Base-by-base conservation (phyloP, 2,888 invertebrate genomes). In the Phymatocera aterrima region DNA sequence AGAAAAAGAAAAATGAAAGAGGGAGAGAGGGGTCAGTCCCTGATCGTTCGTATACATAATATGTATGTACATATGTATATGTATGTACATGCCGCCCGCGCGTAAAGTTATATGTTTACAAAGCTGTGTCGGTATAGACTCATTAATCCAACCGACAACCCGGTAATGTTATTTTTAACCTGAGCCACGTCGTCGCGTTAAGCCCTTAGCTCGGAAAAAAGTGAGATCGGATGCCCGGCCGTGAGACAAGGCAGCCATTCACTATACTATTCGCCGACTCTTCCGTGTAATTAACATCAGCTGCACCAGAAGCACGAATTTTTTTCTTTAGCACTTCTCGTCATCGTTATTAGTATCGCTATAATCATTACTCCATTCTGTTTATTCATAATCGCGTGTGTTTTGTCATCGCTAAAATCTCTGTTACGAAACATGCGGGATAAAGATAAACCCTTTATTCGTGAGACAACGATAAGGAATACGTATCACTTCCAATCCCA, bases 271-370 rank as follows among this genome's bases (percentile, higher is more conserved):
- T 18, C 10, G 18, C 15, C 31, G 24, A n/a, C 48, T 51, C 72
- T 72, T 48, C 86, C 82, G 83, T 83, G 83, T 88, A 88, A 88
- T 89, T 89, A 89, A 85, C 87, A 85, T 87, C 88, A 88, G 88
- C 88, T 88, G 88, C 88, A 51, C 3, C 60, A 3, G 8, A n/a
- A 18, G 54, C n/a, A 54, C n/a, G n/a, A n/a, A n/a, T n/a, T n/a
- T n/a, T n/a, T n/a, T n/a, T n/a, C n/a, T n/a, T n/a, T n/a, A n/a
- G 60, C 31, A 24, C 60, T 10, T 12, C 12, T 61, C 21, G 10
- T 61, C 31, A 10, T 61, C 6, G 1, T 31, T 60, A 15, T 54
- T 18, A 21, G 6, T 31, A 12, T 6, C 43, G 43, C 8, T 10
- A 43, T 43, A 43, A 10, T 43, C 12, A 12, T 10, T 10, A 10